phyloP scores from a whole-genome alignment of 2,888 invertebrate genomes.

The Erpobdella octoculata region DNA sequence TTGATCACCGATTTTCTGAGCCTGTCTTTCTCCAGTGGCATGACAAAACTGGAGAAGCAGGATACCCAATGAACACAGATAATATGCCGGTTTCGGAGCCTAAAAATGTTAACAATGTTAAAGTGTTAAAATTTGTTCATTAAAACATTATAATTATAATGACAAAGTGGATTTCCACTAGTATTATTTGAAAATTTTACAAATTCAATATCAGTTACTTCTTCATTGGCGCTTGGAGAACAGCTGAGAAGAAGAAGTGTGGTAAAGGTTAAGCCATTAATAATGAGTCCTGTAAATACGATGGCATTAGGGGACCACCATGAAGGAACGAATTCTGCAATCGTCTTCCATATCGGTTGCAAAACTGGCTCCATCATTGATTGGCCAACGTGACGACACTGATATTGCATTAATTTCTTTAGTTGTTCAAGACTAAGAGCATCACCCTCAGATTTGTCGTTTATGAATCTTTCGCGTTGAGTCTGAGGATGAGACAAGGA shows the following conservation, averaged over 20 bases:
- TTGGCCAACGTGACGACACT: constrained; percentile 9
- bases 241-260: not conserved
- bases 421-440: not conserved
- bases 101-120: constrained; percentile 16
- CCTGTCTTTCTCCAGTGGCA: constrained; percentile 98
- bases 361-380: constrained; percentile 9
- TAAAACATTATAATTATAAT: not conserved
- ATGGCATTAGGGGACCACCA: constrained; percentile 10
- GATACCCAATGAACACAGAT: constrained; percentile 81
- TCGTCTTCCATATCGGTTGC: constrained; percentile 9
- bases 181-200: not conserved
- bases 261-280: not conserved
- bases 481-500: too few relatives aligned
- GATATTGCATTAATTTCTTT: constrained; percentile 4
- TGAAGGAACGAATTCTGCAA: constrained; percentile 4
- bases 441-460: too few relatives aligned
- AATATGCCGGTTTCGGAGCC: constrained; percentile 84
- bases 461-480: too few relatives aligned
- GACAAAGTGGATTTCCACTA: not conserved
- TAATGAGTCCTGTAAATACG: not conserved
- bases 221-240: not conserved
- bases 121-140: not conserved
- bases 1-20: constrained; percentile 70
- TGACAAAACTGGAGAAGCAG: constrained; percentile 95
- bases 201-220: not conserved